Percentiles rank a stretch among this genome's conserved stretches.
Conservation (phyloP, 2,888 invertebrate genomes). For the Philaethria dido region DNA sequence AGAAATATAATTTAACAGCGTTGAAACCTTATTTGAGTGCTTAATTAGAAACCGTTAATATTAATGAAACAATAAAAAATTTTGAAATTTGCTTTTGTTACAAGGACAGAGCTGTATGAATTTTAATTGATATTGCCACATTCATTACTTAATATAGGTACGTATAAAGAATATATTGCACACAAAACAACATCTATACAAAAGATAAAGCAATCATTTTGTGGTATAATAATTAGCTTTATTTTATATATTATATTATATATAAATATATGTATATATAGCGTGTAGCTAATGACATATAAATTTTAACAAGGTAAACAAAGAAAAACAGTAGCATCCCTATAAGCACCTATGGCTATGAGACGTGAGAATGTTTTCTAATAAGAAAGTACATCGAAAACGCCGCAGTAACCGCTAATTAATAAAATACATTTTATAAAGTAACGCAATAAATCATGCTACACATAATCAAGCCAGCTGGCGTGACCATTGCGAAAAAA, state of each 20-base stretch:
- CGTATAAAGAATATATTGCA: not conserved
- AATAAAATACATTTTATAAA: constrained; percentile 20
- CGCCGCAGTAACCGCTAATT: constrained; percentile 2
- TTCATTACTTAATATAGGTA: not conserved
- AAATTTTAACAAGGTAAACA: no score
- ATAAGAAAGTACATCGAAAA: constrained; percentile 10
- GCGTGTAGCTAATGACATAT: no score
- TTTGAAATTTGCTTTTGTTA: not conserved
- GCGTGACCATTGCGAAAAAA: constrained; percentile 57
- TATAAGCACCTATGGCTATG: not conserved
- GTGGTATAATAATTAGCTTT: no score
- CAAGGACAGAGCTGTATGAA: not conserved
- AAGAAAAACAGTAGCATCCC: no score
- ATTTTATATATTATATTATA: no score
- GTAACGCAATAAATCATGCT: constrained; percentile 48
- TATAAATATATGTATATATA: no score
- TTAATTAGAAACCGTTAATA: not conserved
- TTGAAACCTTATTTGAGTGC: not conserved
- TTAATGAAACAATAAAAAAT: not conserved
- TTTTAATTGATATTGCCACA: not conserved
- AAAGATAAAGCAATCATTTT: no score
- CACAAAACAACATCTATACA: no score
- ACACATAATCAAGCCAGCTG: constrained; percentile 50
- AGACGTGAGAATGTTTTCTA: constrained; percentile 15
- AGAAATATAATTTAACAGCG: no score